Percentiles rank a stretch among this genome's conserved stretches.
Conservation (phyloP, 2,888 invertebrate species). For the Drosophila dives region DNA sequence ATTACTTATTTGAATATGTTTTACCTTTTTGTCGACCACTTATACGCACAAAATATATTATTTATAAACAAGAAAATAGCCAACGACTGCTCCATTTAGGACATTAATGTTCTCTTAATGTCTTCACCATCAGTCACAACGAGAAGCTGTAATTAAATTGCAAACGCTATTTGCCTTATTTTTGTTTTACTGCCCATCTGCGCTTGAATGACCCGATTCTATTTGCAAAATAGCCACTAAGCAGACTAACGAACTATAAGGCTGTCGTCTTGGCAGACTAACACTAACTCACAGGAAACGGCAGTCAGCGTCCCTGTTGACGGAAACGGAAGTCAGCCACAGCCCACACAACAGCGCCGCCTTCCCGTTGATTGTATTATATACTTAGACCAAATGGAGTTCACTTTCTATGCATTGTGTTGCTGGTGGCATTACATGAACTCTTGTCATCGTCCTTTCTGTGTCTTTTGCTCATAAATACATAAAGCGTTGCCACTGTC, state of each 20-base stretch:
- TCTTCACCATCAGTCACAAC: conserved; percentile 1
- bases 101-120: conserved; percentile 11
- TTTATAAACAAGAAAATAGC: not conserved
- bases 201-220: conserved; percentile 36
- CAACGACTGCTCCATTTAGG: not conserved
- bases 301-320: conserved; percentile 52
- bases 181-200: not conserved
- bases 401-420: conserved; percentile 33
- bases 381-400: conserved; percentile 29
- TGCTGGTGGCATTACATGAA: conserved; percentile 5
- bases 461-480: conserved; percentile 41
- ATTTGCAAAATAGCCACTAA: conserved; percentile 70
- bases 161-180: conserved; percentile 21
- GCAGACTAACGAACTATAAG: conserved; percentile 54
- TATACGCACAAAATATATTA: not conserved
- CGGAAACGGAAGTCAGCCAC: conserved; percentile 67
- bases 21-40: not conserved
- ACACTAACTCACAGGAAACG: conserved; percentile 48
- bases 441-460: conserved; percentile 19
- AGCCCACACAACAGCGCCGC: conserved; percentile 8
- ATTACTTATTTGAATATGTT: not conserved
- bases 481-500: conserved; percentile 35
- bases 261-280: conserved; percentile 13
- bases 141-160: conserved; percentile 48
- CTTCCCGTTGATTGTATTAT: conserved; percentile 12